Base-by-base conservation (phyloP, 2,113 vertebrate genomes). In the Triplophysa siluroides region DNA sequence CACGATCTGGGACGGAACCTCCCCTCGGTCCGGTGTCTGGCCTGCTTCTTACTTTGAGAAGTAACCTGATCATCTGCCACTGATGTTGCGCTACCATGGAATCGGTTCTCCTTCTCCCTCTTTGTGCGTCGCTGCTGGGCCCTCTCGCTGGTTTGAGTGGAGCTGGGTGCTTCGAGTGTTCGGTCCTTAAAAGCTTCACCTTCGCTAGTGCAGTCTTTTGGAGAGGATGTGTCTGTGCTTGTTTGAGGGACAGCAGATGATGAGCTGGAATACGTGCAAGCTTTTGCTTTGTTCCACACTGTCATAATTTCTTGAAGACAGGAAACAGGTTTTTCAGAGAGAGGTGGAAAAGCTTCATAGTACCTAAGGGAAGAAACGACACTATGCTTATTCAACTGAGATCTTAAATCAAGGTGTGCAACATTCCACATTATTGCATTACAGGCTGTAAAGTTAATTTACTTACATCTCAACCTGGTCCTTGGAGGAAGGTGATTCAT, bases 401-500 rank as follows among this genome's bases (percentile, higher is more conserved):
- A 19, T 62, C 11, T 26, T 77, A 11, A 62, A 41, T 19, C 12
- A 4, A 33, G 10, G 18, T 78, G 9, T 21, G 18, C 47, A 74
- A 45, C 18, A 71, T 29, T 54, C 9, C 24, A 71, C 2, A 71
- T 54, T 33, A 29, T 1, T 5, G 26, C 9, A 67, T 62, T 52
- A 7, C 1, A 50, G 6, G 21, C 8, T 21, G 5, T 64, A 45
- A 26, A 26, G 9, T 43, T 64, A 0, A 76, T 10, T 4, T 54
- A 61, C 97, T 86, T 96, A 99, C 97, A 98, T 99, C 95, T 99
- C 98, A 94, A 97, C 96, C 93, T 98, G 97, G 92, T 99, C 98
- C 93, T 98, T 99, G 82, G 95, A 94, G 89, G 96, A 94, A 79
- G 95, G 95, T 86, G 96, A 96, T 85, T 95, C 91, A 84, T 92